Percentiles rank a stretch among this genome's conserved stretches.
phyloP scores from a whole-genome alignment of 2,113 vertebrate genomes.

The Osmerus mordax region DNA sequence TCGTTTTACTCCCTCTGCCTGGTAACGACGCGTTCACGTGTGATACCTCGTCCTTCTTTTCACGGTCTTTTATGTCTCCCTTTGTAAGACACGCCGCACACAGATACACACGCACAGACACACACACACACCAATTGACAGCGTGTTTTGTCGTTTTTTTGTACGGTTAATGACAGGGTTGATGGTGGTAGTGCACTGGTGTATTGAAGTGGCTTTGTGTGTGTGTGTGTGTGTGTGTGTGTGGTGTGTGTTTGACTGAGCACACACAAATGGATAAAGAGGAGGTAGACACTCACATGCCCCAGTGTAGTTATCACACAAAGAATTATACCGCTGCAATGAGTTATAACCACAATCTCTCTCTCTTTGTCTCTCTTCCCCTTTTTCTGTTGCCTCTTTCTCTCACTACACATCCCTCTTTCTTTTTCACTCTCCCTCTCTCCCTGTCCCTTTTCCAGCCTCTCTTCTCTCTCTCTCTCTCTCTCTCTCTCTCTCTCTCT shows the following conservation, averaged over 20 bases:
- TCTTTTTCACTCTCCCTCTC: no score
- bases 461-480: neutral
- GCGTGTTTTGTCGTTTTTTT: neutral
- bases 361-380: neutral
- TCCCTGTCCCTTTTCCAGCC: neutral
- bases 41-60: neutral
- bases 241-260: no score
- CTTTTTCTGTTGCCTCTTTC: conserved; percentile 18
- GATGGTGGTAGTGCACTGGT: neutral
- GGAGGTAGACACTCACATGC: neutral
- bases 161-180: neutral
- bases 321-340: neutral
- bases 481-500: neutral
- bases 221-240: neutral
- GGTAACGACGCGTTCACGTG: neutral
- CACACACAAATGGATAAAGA: neutral
- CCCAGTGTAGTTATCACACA: conserved; percentile 5
- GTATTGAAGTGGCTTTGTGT: neutral
- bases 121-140: neutral
- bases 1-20: neutral
- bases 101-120: neutral
- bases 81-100: neutral
- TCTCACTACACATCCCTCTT: conserved; percentile 16
- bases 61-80: neutral
- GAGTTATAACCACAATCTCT: conserved; percentile 1